Evolutionary conservation across 2,113 vertebrate species (phyloP).

Genomic region (Origma solitaria): DNA sequence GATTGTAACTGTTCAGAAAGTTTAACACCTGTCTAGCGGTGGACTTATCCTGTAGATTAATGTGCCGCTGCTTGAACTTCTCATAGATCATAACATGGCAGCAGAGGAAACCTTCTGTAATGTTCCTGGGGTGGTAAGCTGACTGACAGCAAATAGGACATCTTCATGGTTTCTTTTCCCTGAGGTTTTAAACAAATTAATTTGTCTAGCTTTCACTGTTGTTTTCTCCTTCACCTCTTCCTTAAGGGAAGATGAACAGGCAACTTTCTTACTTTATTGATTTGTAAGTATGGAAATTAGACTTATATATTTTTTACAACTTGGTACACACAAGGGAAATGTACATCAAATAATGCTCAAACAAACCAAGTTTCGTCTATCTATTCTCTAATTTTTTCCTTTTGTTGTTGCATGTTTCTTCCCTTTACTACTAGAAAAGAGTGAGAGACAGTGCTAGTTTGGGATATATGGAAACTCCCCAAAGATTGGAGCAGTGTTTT

Average conservation of each 20-base stretch:
- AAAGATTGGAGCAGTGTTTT: constrained; percentile 69
- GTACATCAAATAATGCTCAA: neutral
- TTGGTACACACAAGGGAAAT: neutral
- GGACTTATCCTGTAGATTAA: neutral
- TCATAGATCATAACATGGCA: neutral
- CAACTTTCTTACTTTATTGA: neutral
- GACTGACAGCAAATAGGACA: neutral
- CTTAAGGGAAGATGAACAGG: neutral
- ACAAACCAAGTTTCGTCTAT: neutral
- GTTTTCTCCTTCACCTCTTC: neutral
- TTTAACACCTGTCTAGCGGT: neutral
- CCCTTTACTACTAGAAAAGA: neutral
- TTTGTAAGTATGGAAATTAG: neutral
- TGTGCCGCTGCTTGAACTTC: neutral
- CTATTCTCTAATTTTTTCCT: neutral
- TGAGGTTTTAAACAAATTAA: neutral
- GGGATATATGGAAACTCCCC: constrained; percentile 14
- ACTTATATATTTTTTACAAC: neutral
- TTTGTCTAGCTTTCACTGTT: neutral
- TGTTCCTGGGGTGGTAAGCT: neutral
- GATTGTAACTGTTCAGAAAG: neutral
- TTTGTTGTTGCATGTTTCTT: neutral
- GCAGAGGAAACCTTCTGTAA: neutral
- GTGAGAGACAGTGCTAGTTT: neutral
- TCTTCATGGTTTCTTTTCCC: neutral